Evolutionary conservation across 2,113 vertebrate genomes (phyloP).

Genomic region (Gadus macrocephalus): DNA sequence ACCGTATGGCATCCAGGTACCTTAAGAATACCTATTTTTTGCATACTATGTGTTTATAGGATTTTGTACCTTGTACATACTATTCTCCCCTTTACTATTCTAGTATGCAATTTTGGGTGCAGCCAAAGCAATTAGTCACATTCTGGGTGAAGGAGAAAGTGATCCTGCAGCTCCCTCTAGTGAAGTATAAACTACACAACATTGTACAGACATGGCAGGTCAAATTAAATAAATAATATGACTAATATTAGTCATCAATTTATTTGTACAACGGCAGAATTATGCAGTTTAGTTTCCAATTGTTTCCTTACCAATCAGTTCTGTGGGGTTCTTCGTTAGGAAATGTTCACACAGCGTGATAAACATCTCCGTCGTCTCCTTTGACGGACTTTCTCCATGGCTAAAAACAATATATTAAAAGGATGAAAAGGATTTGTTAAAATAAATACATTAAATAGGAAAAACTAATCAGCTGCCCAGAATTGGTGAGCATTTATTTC

Average conservation of each 20-base stretch:
- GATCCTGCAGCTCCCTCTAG: conserved; percentile 25
- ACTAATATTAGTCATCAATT: background rate
- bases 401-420: conserved; percentile 55
- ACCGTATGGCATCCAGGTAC: too few species aligned
- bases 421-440: too few species aligned
- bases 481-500: background rate
- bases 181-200: conserved; percentile 3
- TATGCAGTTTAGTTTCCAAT: background rate
- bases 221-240: background rate
- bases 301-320: conserved; percentile 83
- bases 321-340: conserved; percentile 87
- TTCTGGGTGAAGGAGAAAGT: background rate
- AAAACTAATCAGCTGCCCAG: too few species aligned
- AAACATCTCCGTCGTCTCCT: conserved; percentile 85
- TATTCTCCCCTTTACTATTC: too few species aligned
- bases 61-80: too few species aligned
- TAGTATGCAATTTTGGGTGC: too few species aligned
- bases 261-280: background rate
- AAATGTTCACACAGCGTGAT: conserved; percentile 88
- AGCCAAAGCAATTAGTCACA: background rate
- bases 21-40: too few species aligned
- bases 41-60: too few species aligned
- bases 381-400: conserved; percentile 88
- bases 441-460: too few species aligned
- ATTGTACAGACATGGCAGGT: too few species aligned